Conservation (phyloP, 2,888 invertebrate species). For the Drosophila hawaiiensis region DNA sequence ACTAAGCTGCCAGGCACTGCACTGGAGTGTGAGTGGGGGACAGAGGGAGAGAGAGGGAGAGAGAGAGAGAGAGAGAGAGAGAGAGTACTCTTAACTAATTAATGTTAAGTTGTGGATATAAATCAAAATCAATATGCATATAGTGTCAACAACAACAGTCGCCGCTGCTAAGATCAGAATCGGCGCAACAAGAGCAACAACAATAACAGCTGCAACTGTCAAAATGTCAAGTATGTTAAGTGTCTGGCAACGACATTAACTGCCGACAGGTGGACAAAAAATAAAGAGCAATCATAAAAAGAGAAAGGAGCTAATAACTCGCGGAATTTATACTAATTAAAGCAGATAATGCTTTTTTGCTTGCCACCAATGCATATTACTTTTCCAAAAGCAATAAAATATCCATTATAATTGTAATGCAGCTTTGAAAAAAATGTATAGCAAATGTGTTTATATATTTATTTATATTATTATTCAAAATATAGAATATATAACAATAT, state of each 20-base stretch:
- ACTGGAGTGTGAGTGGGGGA: no score
- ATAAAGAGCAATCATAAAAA: not conserved
- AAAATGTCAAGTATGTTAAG: conserved; percentile 33
- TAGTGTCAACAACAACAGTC: conserved; percentile 5
- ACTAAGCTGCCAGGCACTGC: conserved; percentile 25
- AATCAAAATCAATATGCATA: conserved; percentile 32
- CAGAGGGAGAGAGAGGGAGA: no score
- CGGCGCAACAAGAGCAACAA: conserved; percentile 9
- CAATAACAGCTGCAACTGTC: conserved; percentile 21
- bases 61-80: not conserved
- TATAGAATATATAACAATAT: not conserved
- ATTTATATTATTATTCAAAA: no score
- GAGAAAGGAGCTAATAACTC: conserved; percentile 8
- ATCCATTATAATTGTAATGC: not conserved
- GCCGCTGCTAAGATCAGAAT: conserved; percentile 41
- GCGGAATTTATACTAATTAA: conserved; percentile 1
- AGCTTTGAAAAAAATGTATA: not conserved
- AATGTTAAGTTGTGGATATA: conserved; percentile 36
- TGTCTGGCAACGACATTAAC: conserved; percentile 32
- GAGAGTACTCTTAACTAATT: conserved; percentile 45
- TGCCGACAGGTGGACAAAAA: conserved; percentile 11
- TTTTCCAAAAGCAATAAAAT: not conserved
- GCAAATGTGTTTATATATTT: not conserved
- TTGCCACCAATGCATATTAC: not conserved
- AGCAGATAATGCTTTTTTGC: not conserved